Conservation (phyloP, 2,797 vertebrate genomes). For the Arctocebus calabarensis region DNA sequence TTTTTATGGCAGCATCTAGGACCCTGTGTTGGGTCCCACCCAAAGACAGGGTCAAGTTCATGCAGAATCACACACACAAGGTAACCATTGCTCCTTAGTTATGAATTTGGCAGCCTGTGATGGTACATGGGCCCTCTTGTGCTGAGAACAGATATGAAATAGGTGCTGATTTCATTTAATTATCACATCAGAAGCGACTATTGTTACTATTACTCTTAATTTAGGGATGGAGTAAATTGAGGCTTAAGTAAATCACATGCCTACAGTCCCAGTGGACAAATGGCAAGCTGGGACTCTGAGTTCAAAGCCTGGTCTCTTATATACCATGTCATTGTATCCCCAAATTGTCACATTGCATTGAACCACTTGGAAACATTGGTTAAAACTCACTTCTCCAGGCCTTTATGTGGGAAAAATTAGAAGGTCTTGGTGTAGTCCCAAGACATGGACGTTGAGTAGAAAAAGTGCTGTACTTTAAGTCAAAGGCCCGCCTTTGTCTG, state of each 20-base stretch:
- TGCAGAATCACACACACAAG: not conserved
- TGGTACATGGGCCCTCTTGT: not conserved
- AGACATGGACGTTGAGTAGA: not conserved
- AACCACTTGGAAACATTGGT: not conserved
- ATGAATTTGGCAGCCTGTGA: not conserved
- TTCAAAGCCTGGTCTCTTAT: not conserved
- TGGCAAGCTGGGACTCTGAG: not conserved
- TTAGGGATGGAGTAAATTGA: not conserved
- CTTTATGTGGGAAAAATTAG: not conserved
- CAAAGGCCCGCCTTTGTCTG: not conserved
- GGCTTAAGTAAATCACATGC: not conserved
- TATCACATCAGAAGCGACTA: not conserved
- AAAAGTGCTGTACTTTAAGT: not conserved
- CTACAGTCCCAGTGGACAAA: not conserved
- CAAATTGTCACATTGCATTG: not conserved
- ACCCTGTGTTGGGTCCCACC: not conserved
- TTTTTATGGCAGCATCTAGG: not conserved
- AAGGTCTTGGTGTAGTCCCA: rapidly evolving
- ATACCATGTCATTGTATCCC: not conserved
- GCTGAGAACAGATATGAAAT: not conserved
- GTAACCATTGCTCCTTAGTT: not conserved
- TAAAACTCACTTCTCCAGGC: not conserved
- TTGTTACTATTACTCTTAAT: not conserved
- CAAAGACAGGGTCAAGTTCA: not conserved
- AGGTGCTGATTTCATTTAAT: not conserved